Evolutionary conservation across 2,888 invertebrate species (phyloP).

Genomic region (Antitype chi): DNA sequence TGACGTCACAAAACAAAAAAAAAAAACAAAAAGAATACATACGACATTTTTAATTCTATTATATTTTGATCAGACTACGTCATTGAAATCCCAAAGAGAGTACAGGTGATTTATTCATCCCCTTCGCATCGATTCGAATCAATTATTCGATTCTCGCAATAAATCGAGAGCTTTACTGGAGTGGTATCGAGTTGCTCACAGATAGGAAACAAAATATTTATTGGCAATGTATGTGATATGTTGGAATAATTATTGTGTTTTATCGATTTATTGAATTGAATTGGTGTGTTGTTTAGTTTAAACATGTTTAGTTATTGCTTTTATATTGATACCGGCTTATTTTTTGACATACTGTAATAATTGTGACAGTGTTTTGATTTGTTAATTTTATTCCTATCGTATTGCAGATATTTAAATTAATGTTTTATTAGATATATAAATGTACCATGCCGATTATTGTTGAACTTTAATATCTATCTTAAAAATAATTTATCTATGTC

Average conservation of each 20-base stretch:
- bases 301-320: neutral
- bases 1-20: slow-evolving; percentile 24
- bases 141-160: slow-evolving; percentile 67
- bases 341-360: no score
- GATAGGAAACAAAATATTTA: slow-evolving; percentile 60
- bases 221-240: slow-evolving; percentile 39
- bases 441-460: no score
- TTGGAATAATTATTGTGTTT: slow-evolving; percentile 37
- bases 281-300: slow-evolving; percentile 1
- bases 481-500: no score
- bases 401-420: no score
- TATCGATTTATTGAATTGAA: slow-evolving; percentile 7
- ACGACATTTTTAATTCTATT: slow-evolving; percentile 60
- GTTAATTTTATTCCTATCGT: no score
- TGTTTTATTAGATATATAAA: no score
- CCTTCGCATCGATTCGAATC: slow-evolving; percentile 58
- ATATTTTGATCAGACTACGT: slow-evolving; percentile 59
- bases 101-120: slow-evolving; percentile 62
- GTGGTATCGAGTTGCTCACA: slow-evolving; percentile 59
- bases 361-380: no score
- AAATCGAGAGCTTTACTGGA: slow-evolving; percentile 65
- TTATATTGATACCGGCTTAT: neutral
- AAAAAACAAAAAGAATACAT: slow-evolving; percentile 16
- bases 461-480: no score
- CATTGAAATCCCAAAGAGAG: slow-evolving; percentile 54